A percentile compares a stretch with the other conserved stretches of the same genome.
Conservation (phyloP, 2,113 vertebrate species). For the Urocitellus parryii region DNA sequence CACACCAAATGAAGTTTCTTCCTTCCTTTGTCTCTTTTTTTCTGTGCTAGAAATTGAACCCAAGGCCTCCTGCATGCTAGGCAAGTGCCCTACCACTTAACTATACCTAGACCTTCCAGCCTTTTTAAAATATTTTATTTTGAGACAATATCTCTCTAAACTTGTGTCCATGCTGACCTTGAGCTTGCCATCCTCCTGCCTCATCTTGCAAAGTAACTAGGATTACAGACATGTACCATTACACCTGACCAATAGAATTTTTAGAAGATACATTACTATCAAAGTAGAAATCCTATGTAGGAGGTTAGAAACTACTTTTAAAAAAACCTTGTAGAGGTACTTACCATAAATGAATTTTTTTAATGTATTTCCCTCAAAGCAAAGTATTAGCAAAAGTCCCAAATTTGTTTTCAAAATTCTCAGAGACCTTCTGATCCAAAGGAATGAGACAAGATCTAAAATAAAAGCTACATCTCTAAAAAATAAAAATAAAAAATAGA, state of each 20-base stretch:
- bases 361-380: neutral
- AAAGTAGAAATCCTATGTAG: neutral
- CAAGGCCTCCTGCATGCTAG: neutral
- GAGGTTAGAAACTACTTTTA: neutral
- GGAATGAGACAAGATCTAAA: neutral
- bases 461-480: neutral
- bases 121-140: neutral
- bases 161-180: neutral
- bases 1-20: neutral
- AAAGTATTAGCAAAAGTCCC: neutral
- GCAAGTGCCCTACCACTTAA: neutral
- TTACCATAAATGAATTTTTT: neutral
- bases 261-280: neutral
- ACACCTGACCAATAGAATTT: neutral
- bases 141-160: neutral
- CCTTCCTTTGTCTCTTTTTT: no score
- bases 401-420: slow-evolving; percentile 27
- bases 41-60: neutral
- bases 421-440: slow-evolving; percentile 19
- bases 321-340: neutral
- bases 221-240: neutral
- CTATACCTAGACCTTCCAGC: neutral
- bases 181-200: neutral
- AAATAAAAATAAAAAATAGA: neutral
- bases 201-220: neutral